phyloP scores from a whole-genome alignment of 2,888 invertebrate species.

The Drosophila putrida region DNA sequence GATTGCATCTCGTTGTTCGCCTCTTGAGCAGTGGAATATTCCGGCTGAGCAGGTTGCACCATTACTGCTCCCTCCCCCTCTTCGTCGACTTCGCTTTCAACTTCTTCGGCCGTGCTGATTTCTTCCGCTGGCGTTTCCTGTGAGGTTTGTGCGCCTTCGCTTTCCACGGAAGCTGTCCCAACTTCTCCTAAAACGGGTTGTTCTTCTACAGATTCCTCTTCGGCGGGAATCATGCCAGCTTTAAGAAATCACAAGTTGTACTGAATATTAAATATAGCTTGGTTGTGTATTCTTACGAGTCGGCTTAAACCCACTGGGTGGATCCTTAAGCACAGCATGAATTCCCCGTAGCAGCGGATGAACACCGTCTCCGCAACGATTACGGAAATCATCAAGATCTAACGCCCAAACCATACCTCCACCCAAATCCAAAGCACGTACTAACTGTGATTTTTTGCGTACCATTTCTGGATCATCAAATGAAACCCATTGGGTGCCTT shows the following conservation, averaged over 20 bases:
- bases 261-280: neutral
- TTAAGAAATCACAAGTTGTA: neutral
- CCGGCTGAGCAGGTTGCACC: slow-evolving; percentile 16
- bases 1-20: slow-evolving; percentile 33
- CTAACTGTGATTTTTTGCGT: slow-evolving; percentile 91
- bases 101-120: slow-evolving; percentile 33
- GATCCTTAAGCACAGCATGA: slow-evolving; percentile 89
- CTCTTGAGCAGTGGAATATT: slow-evolving; percentile 29
- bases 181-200: slow-evolving; percentile 61
- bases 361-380: slow-evolving; percentile 91
- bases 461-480: slow-evolving; percentile 94
- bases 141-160: slow-evolving; percentile 55
- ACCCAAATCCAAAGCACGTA: slow-evolving; percentile 91
- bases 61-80: slow-evolving; percentile 28
- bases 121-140: slow-evolving; percentile 25
- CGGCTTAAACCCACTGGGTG: slow-evolving; percentile 75
- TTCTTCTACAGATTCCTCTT: slow-evolving; percentile 71
- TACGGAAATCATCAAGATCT: slow-evolving; percentile 94
- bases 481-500: slow-evolving; percentile 96
- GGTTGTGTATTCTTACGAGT: slow-evolving; percentile 66
- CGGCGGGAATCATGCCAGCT: slow-evolving; percentile 67
- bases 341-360: slow-evolving; percentile 93
- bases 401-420: slow-evolving; percentile 97
- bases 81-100: slow-evolving; percentile 34
- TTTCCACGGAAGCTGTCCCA: slow-evolving; percentile 63